Evolutionary conservation across 2,888 invertebrate genomes (phyloP), one percentile per base, ranked within the genome.

Genomic region (Ceriagrion tenellum): DNA sequence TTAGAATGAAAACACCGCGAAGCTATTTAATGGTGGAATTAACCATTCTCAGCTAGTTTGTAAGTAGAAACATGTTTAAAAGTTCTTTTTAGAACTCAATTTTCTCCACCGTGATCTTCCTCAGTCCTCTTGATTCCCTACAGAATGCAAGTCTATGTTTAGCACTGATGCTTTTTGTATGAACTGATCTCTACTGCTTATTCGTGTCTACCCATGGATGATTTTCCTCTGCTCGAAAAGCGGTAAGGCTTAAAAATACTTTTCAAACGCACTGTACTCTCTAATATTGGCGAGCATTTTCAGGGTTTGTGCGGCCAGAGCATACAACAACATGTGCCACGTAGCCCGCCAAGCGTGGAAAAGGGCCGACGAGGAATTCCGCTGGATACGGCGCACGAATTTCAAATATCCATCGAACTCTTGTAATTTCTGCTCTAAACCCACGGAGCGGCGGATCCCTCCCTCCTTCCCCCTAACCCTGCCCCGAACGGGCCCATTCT

Each of bases 361-460:
- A 81, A 81, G 26, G 69, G 69, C 81, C 30, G 16, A 26, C 81
- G 10, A 59, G 81, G 35, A 81, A 81, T 81, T 2, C 35, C 30
- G 81, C 35, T 81, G 81, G 81, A 35, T 35, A 26, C 81, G n/a
- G 81, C 81, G 18, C 81, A 81, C 81, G 81, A 81, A 81, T 35
- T 81, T 81, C 81, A 81, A 35, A 81, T 81, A 30, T 35, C 81
- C 35, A 81, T 35, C 81, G 81, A 81, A 81, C 81, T 81, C 81
- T 81, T 35, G 81, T 81, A 81, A 81, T 81, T 81, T 81, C 81
- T 81, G 81, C 35, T 81, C 35, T 35, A 81, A n/a, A 35, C 81
- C 81, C 13, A 30, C 30, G 12, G 18, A 13, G 35, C 81, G 30
- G 81, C 81, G 30, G n/a, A 26, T 69, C 69, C 69, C 69, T 59